phyloP scores from a whole-genome alignment of 1,140 invertebrate genomes.

The Drosophila melanica region DNA sequence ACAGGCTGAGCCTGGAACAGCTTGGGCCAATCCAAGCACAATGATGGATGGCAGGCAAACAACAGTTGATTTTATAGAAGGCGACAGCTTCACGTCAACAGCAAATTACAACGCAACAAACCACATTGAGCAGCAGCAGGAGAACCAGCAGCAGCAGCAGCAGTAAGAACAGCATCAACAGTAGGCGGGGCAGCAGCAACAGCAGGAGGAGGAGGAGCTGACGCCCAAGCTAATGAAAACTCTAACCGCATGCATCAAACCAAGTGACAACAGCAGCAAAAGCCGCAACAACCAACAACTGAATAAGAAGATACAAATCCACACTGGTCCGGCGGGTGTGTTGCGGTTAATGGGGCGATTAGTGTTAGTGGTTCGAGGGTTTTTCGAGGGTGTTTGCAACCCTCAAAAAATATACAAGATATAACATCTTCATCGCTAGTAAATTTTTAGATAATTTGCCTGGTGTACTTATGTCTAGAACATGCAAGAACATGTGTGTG shows the following conservation, averaged over 20 bases:
- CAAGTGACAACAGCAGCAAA: slow-evolving; percentile 73
- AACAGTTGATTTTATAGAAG: slow-evolving; percentile 79
- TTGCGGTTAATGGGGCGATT: not conserved
- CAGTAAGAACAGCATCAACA: not conserved
- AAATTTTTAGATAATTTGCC: slow-evolving; percentile 78
- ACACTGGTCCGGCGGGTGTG: not conserved
- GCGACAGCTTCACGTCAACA: slow-evolving; percentile 77
- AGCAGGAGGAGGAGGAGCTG: not conserved
- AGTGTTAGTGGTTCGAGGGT: not conserved
- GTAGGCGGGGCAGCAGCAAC: not conserved
- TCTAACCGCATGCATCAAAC: slow-evolving; percentile 73
- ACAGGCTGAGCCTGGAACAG: slow-evolving; percentile 12
- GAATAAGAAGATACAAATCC: slow-evolving; percentile 51
- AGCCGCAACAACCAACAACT: slow-evolving; percentile 52
- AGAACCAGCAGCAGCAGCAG: not conserved
- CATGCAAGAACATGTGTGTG: slow-evolving; percentile 40
- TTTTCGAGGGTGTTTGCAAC: not conserved
- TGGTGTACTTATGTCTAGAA: slow-evolving; percentile 75
- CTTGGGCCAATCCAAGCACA: slow-evolving; percentile 35
- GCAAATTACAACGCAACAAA: slow-evolving; percentile 69
- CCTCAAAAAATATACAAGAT: slow-evolving; percentile 42
- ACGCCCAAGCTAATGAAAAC: slow-evolving; percentile 67
- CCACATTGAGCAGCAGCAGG: slow-evolving; percentile 50
- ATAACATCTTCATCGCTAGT: too few species aligned
- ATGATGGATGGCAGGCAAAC: slow-evolving; percentile 80